Percentiles rank a stretch among this genome's conserved stretches.
These are phyloP conservation scores for Lamellibrachia columna DNA, from an alignment of 2,888 invertebrate species.

Conservation along the genomic window DNA sequence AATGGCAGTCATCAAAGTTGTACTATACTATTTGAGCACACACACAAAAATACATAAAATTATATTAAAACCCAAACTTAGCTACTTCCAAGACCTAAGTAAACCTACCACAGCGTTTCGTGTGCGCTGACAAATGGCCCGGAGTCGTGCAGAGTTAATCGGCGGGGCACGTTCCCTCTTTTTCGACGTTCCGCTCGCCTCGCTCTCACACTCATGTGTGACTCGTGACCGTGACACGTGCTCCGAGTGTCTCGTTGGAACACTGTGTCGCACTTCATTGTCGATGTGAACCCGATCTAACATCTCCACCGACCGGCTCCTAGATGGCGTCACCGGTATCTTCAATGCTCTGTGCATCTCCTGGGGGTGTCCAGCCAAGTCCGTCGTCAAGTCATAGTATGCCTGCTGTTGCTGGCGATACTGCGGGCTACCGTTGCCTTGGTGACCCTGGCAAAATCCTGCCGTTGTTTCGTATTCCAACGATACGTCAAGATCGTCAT, in stretches of 20 bases:
- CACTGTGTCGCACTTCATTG: conserved; percentile 26
- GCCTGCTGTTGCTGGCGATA: conserved; percentile 24
- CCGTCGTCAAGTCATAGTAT: not conserved
- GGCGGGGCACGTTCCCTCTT: conserved; percentile 65
- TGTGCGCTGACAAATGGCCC: conserved; percentile 84
- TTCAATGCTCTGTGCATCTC: not conserved
- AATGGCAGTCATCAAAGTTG: too few relatives aligned
- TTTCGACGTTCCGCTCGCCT: not conserved
- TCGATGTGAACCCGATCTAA: conserved; percentile 29
- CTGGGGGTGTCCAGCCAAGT: not conserved
- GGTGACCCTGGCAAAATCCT: not conserved
- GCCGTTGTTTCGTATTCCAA: conserved; percentile 34
- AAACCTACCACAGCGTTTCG: conserved; percentile 72
- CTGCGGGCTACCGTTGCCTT: not conserved
- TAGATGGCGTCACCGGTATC: not conserved
- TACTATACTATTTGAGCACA: too few relatives aligned
- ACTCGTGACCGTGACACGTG: not conserved
- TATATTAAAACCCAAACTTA: not conserved
- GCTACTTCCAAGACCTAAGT: not conserved
- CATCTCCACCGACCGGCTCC: not conserved
- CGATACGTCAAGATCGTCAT: conserved; percentile 35
- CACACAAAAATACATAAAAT: not conserved
- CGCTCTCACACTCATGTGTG: not conserved
- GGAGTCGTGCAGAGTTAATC: conserved; percentile 79
- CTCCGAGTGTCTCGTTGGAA: not conserved